Base-by-base conservation (phyloP, 2,888 invertebrate species). In the Dastarcus helophoroides region DNA sequence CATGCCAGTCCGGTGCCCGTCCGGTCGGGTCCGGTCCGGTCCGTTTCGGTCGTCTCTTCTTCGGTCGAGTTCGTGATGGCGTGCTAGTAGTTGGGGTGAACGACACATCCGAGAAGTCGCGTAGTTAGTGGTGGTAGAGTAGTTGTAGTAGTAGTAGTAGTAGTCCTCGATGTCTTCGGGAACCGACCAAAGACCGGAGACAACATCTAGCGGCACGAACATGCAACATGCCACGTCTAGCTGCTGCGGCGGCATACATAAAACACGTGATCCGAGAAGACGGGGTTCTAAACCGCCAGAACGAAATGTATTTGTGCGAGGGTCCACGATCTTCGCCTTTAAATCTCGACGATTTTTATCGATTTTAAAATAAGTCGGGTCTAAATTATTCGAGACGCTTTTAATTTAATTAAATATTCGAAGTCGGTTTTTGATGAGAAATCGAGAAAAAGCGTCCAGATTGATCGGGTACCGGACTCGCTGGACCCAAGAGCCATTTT, bases 291-390 rank as follows among this genome's bases (percentile, higher is more conserved):
- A 48, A 53, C 54, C 55, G 58, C 54, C 56, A 53, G 54, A 59
- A 57, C 53, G 49, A 56, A 55, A 56, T 56, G 56, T 60, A 56
- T 57, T 54, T 55, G 57, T 58, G 58, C 60, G 56, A n/a, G n/a
- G n/a, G n/a, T n/a, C n/a, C n/a, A n/a, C n/a, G n/a, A n/a, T n/a
- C n/a, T n/a, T n/a, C n/a, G n/a, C n/a, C n/a, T n/a, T n/a, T n/a
- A n/a, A n/a, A n/a, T n/a, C n/a, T n/a, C n/a, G n/a, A n/a, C n/a
- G n/a, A n/a, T n/a, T n/a, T n/a, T n/a, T n/a, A n/a, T n/a, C n/a
- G n/a, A n/a, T n/a, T n/a, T n/a, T n/a, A n/a, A n/a, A n/a, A n/a
- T n/a, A n/a, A n/a, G n/a, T n/a, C n/a, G n/a, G n/a, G n/a, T n/a
- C n/a, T n/a, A n/a, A n/a, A n/a, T n/a, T n/a, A n/a, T n/a, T n/a